These are phyloP conservation scores for Taenaris catops DNA, from an alignment of 2,888 invertebrate species.

Conservation along the genomic window DNA sequence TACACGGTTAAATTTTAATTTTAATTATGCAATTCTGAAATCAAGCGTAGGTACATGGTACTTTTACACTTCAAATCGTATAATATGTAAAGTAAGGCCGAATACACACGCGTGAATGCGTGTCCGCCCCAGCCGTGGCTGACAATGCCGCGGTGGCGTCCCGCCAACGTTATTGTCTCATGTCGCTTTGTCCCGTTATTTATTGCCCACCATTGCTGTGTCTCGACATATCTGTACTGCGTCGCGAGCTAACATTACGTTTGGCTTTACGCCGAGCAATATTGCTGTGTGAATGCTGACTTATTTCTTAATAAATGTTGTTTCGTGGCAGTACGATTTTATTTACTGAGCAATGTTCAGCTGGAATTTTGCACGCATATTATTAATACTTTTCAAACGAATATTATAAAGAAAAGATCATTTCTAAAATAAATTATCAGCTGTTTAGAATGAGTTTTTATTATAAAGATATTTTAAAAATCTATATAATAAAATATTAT, in stretches of 20 bases:
- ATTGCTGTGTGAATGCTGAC: slow-evolving; percentile 9
- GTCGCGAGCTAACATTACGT: slow-evolving; percentile 12
- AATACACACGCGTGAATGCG: slow-evolving; percentile 12
- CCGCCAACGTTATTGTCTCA: slow-evolving; percentile 25
- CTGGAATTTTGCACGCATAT: too few species aligned
- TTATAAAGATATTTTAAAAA: too few species aligned
- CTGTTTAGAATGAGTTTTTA: too few species aligned
- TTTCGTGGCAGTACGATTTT: too few species aligned
- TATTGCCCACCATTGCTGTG: slow-evolving; percentile 17
- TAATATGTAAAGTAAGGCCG: slow-evolving; percentile 4
- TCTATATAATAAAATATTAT: too few species aligned
- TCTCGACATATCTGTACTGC: slow-evolving; percentile 19
- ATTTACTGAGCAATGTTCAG: too few species aligned
- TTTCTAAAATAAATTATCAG: too few species aligned
- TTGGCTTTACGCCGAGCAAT: slow-evolving; percentile 16
- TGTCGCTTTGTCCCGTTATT: slow-evolving; percentile 22
- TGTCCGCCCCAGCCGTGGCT: slow-evolving; percentile 15
- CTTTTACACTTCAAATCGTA: slow-evolving; percentile 1
- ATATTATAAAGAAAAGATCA: too few species aligned
- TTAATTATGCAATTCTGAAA: too few species aligned
- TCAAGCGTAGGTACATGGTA: too few species aligned
- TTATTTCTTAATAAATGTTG: slow-evolving; percentile 10
- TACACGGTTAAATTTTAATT: too few species aligned
- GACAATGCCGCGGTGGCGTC: slow-evolving; percentile 19
- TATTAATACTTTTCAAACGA: too few species aligned